Percentiles rank a stretch among this genome's conserved stretches.
Evolutionary conservation across 2,888 invertebrate species (phyloP).

Genomic region (Agonopterix alstromeriana): DNA sequence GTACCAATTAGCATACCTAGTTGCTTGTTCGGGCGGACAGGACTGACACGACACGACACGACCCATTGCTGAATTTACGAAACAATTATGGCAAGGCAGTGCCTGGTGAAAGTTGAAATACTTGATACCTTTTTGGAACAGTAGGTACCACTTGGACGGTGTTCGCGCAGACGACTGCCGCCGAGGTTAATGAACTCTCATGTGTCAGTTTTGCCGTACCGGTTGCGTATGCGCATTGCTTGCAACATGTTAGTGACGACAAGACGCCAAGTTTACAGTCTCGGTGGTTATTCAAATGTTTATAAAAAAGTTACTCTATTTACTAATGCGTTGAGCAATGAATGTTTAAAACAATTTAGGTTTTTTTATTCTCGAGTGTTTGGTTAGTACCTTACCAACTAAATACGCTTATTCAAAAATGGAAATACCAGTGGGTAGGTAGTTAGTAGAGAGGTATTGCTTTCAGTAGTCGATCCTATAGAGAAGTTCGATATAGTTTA

Average conservation of each 20-base stretch:
- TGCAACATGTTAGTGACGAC: constrained; percentile 1
- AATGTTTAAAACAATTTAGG: too few relatives aligned
- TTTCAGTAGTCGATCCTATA: too few relatives aligned
- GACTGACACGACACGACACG: constrained; percentile 14
- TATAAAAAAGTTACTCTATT: not conserved
- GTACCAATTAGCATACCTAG: constrained; percentile 8
- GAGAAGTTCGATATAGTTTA: too few relatives aligned
- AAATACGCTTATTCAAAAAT: too few relatives aligned
- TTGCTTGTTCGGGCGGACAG: constrained; percentile 14
- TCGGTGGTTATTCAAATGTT: not conserved
- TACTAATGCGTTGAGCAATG: not conserved
- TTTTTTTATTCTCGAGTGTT: too few relatives aligned
- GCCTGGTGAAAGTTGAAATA: constrained; percentile 40
- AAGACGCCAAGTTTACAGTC: not conserved
- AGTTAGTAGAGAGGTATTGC: too few relatives aligned
- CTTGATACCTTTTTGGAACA: constrained; percentile 29
- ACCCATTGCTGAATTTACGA: constrained; percentile 27
- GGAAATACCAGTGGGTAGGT: too few relatives aligned
- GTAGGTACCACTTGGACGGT: constrained; percentile 6
- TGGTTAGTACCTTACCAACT: too few relatives aligned
- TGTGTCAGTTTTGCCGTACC: constrained; percentile 3
- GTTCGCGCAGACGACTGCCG: constrained; percentile 10
- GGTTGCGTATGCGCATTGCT: not conserved
- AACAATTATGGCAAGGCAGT: constrained; percentile 24
- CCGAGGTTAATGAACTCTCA: constrained; percentile 18